Conservation (phyloP, 2,797 vertebrate genomes). For the Mus caroli region DNA sequence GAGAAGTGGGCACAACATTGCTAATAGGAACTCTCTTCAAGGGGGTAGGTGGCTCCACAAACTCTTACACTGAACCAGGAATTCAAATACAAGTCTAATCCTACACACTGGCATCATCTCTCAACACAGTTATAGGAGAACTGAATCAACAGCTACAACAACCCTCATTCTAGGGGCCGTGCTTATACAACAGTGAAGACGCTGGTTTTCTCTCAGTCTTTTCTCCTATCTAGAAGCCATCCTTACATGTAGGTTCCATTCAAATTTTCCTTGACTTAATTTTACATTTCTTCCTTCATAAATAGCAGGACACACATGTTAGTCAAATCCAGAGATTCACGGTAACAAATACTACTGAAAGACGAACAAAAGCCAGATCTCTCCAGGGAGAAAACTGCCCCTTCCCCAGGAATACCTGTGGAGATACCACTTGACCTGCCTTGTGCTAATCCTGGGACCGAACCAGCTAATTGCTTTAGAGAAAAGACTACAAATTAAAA, state of each 20-base stretch:
- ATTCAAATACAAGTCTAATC: constrained; percentile 22
- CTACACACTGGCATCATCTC: constrained; percentile 15
- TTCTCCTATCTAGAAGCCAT: constrained; percentile 51
- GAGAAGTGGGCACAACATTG: constrained; percentile 55
- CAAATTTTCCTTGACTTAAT: background rate
- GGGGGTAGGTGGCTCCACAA: constrained; percentile 49
- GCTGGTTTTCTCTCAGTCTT: background rate
- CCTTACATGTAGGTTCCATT: constrained; percentile 31
- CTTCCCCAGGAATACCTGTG: constrained; percentile 63
- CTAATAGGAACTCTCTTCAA: constrained; percentile 53
- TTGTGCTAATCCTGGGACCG: constrained; percentile 30
- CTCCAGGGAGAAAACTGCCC: constrained; percentile 45
- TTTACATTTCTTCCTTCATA: constrained; percentile 63
- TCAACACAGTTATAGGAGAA: constrained; percentile 38
- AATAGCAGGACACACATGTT: constrained; percentile 48
- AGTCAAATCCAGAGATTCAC: constrained; percentile 64
- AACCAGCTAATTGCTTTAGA: constrained; percentile 65
- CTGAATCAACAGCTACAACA: constrained; percentile 52
- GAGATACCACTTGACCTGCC: background rate
- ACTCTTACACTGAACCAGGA: constrained; percentile 57
- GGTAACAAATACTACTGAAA: constrained; percentile 3
- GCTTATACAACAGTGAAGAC: background rate
- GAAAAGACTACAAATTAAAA: constrained; percentile 73
- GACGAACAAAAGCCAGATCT: background rate
- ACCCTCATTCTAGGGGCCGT: background rate